These are phyloP conservation scores for Drosophila anomalata DNA, from an alignment of 2,888 invertebrate species.

Conservation along the genomic window DNA sequence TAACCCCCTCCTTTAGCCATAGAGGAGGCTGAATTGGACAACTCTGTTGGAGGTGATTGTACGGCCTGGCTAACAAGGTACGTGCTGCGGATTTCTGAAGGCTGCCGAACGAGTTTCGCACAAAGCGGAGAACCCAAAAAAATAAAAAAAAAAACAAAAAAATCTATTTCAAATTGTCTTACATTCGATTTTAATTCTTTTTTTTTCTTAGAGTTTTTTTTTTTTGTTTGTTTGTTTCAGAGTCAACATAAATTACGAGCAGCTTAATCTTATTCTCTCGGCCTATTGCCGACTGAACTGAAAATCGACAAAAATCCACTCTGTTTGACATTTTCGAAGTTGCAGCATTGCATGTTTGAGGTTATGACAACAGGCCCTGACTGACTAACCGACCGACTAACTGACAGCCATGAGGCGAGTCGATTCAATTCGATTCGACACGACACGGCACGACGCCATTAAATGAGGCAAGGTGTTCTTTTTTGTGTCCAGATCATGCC, in stretches of 20 bases:
- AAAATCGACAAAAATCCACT: constrained; percentile 17
- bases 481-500: constrained; percentile 3
- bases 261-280: constrained; percentile 62
- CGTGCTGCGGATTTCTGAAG: constrained; percentile 72
- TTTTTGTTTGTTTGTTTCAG: constrained; percentile 41
- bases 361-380: constrained; percentile 66
- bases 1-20: too few relatives aligned
- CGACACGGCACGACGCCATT: constrained; percentile 50
- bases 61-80: constrained; percentile 68
- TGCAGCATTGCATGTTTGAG: constrained; percentile 54
- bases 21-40: constrained; percentile 24
- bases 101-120: constrained; percentile 69
- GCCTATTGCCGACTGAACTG: constrained; percentile 18
- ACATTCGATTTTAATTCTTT: constrained; percentile 62
- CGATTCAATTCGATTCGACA: constrained; percentile 20
- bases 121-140: constrained; percentile 33
- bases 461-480: constrained; percentile 52
- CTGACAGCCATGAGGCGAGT: constrained; percentile 29
- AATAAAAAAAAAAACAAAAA: constrained; percentile 48
- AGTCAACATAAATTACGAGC: constrained; percentile 76
- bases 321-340: constrained; percentile 33
- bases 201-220: not conserved
- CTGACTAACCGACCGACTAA: constrained; percentile 1
- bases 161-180: constrained; percentile 70
- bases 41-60: constrained; percentile 68